phyloP scores from a whole-genome alignment of 2,113 vertebrate species.

The Heterocephalus glaber region DNA sequence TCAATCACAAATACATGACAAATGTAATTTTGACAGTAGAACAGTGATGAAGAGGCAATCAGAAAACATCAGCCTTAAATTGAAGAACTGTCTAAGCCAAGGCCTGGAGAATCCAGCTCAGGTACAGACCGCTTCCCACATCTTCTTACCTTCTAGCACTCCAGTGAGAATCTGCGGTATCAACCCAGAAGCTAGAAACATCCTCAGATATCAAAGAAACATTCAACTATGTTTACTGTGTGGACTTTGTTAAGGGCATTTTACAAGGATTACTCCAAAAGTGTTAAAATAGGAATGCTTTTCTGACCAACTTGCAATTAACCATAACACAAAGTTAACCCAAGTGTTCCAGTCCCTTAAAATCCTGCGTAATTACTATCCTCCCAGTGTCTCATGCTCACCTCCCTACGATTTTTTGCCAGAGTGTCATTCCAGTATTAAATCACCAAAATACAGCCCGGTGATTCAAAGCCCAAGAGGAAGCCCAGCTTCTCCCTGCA shows the following conservation, averaged over 20 bases:
- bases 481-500: neutral
- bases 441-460: neutral
- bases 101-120: neutral
- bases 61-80: neutral
- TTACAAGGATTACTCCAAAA: slow-evolving; percentile 60
- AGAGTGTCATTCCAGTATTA: neutral
- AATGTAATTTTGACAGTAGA: neutral
- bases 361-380: slow-evolving; percentile 64
- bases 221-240: neutral
- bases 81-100: neutral
- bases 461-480: neutral
- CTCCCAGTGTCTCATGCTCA: neutral
- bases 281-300: slow-evolving; percentile 69
- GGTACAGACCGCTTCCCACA: neutral
- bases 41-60: neutral
- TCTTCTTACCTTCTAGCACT: neutral
- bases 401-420: neutral
- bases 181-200: neutral
- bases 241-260: slow-evolving; percentile 32
- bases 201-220: slow-evolving; percentile 64
- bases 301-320: slow-evolving; percentile 69
- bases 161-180: neutral
- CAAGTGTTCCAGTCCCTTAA: slow-evolving; percentile 24
- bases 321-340: slow-evolving; percentile 37
- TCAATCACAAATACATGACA: neutral